Evolutionary conservation across 2,113 vertebrate species (phyloP).

Genomic region (Archocentrus centrarchus): DNA sequence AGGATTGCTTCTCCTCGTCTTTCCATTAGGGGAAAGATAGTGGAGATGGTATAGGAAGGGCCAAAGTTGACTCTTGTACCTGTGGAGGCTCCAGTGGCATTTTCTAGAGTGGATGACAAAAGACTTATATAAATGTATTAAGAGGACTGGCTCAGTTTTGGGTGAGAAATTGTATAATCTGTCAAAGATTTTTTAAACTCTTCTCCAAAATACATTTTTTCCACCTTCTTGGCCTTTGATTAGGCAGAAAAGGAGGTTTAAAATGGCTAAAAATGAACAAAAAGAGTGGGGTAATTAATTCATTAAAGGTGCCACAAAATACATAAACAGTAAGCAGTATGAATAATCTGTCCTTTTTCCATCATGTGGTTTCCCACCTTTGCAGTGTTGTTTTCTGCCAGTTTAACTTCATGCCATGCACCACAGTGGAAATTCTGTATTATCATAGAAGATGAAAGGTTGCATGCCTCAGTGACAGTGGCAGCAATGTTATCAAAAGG

Average conservation of each 20-base stretch:
- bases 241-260: neutral
- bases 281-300: neutral
- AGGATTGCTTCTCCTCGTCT: neutral
- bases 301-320: neutral
- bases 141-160: neutral
- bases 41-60: neutral
- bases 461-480: slow-evolving; percentile 4
- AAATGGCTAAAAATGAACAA: too few species aligned
- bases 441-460: neutral
- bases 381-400: neutral
- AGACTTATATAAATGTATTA: neutral
- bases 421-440: neutral
- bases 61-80: neutral
- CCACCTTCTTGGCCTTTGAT: neutral
- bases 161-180: too few species aligned
- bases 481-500: slow-evolving; percentile 6
- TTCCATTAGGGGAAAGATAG: neutral
- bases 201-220: neutral
- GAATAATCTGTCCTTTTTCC: neutral
- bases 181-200: neutral
- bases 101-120: neutral
- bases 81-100: neutral
- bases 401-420: neutral
- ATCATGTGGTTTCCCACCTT: neutral
- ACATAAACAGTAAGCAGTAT: neutral